phyloP scores from a whole-genome alignment of 2,797 vertebrate genomes.

The Neopelma chrysocephalum region DNA sequence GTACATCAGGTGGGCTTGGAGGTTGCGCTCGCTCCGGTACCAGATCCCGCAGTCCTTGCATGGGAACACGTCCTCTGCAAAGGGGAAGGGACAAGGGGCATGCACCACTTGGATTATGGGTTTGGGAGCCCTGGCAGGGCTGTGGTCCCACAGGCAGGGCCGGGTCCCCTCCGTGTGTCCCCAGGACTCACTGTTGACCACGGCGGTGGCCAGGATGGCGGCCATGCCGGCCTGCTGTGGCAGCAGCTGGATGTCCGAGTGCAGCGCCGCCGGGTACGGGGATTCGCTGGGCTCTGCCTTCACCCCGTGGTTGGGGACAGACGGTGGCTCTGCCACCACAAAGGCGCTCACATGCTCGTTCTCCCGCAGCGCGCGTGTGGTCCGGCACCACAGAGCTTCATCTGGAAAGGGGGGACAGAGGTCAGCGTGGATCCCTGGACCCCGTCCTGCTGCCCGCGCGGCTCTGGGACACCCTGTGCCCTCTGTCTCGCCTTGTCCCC shows the following conservation, averaged over 20 bases:
- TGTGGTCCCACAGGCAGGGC: accelerated
- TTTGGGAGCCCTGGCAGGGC: accelerated
- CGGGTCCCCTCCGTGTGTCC: accelerated
- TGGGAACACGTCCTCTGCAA: conserved; percentile 93
- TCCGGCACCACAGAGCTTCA: conserved; percentile 86
- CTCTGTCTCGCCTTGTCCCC: neutral
- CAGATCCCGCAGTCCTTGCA: conserved; percentile 99
- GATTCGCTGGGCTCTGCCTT: conserved; percentile 76
- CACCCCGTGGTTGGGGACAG: conserved; percentile 62
- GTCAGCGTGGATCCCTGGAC: accelerated
- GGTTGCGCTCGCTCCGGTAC: conserved; percentile 96
- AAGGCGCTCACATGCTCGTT: conserved; percentile 74
- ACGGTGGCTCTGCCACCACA: conserved; percentile 50
- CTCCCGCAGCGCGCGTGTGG: conserved; percentile 75
- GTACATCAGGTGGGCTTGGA: conserved; percentile 96
- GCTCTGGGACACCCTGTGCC: neutral
- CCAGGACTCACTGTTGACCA: conserved; percentile 91
- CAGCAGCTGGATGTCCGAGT: conserved; percentile 91
- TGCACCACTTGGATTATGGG: accelerated
- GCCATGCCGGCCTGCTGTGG: conserved; percentile 98
- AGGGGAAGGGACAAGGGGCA: neutral
- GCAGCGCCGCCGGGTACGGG: conserved; percentile 70
- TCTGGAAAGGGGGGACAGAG: conserved; percentile 50
- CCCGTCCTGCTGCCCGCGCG: accelerated
- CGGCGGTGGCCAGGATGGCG: conserved; percentile 91